Conservation (phyloP, 2,888 invertebrate species). For the Notodonta dromedarius region DNA sequence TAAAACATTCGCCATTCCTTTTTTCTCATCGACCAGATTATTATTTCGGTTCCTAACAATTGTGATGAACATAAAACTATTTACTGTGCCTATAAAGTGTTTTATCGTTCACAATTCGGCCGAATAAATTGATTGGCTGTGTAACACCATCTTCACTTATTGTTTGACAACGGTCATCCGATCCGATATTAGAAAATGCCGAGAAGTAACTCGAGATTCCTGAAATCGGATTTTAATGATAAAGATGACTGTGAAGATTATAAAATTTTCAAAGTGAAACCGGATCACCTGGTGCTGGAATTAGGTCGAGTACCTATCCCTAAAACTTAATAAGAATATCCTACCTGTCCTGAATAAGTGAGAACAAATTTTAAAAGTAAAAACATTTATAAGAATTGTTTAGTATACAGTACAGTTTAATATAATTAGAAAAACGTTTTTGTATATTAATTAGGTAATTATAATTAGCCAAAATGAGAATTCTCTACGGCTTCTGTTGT, state of each 20-base stretch:
- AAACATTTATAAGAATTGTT: too few species aligned
- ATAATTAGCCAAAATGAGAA: too few species aligned
- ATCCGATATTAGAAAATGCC: conserved; percentile 39
- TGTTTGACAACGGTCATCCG: conserved; percentile 26
- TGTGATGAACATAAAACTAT: conserved; percentile 32
- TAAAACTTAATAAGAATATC: too few species aligned
- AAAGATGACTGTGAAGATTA: not conserved
- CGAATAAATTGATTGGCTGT: conserved; percentile 38
- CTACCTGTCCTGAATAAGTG: too few species aligned
- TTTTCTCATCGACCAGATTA: conserved; percentile 18
- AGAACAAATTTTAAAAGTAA: too few species aligned
- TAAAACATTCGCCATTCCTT: not conserved
- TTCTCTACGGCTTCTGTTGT: too few species aligned
- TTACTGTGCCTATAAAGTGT: conserved; percentile 40
- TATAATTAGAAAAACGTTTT: too few species aligned
- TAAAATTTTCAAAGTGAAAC: not conserved
- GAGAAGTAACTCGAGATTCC: conserved; percentile 31
- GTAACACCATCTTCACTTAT: conserved; percentile 45
- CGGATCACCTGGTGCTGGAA: not conserved
- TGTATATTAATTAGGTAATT: too few species aligned
- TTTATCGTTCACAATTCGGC: conserved; percentile 39
- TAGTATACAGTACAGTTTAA: too few species aligned
- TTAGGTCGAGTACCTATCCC: not conserved
- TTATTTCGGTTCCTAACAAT: conserved; percentile 26
- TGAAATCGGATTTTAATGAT: conserved; percentile 17